These are phyloP conservation scores for Eupithecia tripunctaria DNA, from an alignment of 2,888 invertebrate genomes.

Conservation along the genomic window DNA sequence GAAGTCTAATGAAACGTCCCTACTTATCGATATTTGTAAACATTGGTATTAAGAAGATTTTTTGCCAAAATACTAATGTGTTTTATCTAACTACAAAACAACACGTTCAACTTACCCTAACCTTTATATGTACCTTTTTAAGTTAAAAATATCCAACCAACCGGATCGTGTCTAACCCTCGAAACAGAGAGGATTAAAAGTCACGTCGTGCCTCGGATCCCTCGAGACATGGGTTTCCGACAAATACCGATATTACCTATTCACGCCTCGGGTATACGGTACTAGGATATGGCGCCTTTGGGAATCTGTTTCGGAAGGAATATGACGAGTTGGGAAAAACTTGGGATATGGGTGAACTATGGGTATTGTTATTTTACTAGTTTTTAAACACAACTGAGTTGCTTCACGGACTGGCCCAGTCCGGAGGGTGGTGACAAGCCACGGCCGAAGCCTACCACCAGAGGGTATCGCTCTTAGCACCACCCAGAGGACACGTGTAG, in stretches of 20 bases:
- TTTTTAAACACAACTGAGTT: neutral
- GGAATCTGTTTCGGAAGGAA: conserved; percentile 1
- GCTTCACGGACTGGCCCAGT: too few relatives aligned
- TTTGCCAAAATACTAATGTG: neutral
- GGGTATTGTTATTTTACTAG: neutral
- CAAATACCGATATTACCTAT: conserved; percentile 7
- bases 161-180: neutral
- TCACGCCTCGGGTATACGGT: conserved; percentile 2
- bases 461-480: too few relatives aligned
- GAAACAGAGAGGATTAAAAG: conserved; percentile 1
- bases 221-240: neutral
- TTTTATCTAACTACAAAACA: neutral
- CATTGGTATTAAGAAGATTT: neutral
- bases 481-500: too few relatives aligned
- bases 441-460: too few relatives aligned
- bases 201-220: conserved; percentile 5
- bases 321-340: neutral
- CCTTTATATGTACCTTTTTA: neutral
- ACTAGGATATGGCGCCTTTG: neutral
- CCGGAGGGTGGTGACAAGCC: too few relatives aligned
- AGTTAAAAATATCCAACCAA: neutral
- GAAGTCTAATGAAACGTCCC: neutral
- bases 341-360: neutral
- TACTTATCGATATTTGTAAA: neutral
- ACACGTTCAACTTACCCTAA: neutral